Conservation (phyloP, 2,113 vertebrate genomes). For the Gymnogyps californianus region DNA sequence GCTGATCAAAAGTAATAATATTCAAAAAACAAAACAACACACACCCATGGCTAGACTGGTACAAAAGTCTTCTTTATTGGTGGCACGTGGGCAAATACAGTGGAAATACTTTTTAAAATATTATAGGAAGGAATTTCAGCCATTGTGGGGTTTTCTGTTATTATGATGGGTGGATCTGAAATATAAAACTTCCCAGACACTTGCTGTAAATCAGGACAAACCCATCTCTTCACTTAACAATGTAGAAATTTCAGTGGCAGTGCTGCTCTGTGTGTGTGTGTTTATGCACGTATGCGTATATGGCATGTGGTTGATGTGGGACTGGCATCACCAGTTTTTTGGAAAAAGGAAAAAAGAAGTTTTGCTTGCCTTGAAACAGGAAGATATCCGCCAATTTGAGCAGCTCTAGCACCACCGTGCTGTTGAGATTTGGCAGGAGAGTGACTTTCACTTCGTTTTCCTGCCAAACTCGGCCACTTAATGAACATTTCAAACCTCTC, state of each 20-base stretch:
- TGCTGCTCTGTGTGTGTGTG: background rate
- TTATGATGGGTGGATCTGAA: background rate
- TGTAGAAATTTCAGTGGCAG: background rate
- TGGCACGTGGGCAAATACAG: background rate
- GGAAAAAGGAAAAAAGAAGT: background rate
- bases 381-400: background rate
- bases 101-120: background rate
- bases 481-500: slow-evolving; percentile 7
- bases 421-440: slow-evolving; percentile 41
- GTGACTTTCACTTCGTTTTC: background rate
- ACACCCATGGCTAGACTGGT: background rate
- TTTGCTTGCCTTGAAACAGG: background rate
- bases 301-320: background rate
- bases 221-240: background rate
- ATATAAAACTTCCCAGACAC: background rate
- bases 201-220: background rate
- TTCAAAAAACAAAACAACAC: background rate
- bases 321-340: background rate
- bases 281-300: background rate
- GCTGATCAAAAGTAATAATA: background rate
- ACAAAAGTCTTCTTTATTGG: background rate
- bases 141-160: background rate
- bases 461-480: slow-evolving; percentile 26
- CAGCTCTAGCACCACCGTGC: slow-evolving; percentile 39
- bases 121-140: background rate